Percentiles rank a stretch among this genome's conserved stretches.
phyloP scores from a whole-genome alignment of 1,140 invertebrate genomes.

The Lepidurus packardi region DNA sequence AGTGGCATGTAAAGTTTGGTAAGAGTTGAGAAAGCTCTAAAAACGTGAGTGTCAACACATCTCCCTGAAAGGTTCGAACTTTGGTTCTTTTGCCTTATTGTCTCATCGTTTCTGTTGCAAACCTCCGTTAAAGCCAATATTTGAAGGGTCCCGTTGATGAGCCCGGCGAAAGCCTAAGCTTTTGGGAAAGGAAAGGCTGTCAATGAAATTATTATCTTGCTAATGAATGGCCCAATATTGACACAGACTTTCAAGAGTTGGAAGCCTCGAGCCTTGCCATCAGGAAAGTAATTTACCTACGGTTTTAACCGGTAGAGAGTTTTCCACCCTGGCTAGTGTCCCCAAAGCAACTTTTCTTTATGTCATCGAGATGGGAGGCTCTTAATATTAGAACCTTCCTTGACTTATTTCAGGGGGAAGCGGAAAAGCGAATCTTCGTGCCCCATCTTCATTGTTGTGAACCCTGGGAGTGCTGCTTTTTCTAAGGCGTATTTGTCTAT shows the following conservation, averaged over 20 bases:
- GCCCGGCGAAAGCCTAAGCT: not conserved
- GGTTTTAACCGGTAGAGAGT: not conserved
- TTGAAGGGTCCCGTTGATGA: not conserved
- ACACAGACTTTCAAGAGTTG: not conserved
- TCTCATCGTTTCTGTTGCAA: not conserved
- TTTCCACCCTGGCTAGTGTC: not conserved
- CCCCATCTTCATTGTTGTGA: not conserved
- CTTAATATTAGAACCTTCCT: not conserved
- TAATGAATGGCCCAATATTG: constrained; percentile 17
- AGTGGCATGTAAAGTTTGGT: not conserved
- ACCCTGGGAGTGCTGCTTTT: not conserved
- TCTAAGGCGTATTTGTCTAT: not conserved
- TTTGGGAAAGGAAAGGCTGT: not conserved
- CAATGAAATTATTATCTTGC: constrained; percentile 20
- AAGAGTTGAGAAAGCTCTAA: not conserved
- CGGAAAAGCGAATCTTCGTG: not conserved
- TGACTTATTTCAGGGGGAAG: not conserved
- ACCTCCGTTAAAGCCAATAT: not conserved
- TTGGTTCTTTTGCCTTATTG: not conserved
- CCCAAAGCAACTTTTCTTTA: not conserved
- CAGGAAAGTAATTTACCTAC: not conserved
- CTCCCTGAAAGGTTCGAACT: constrained; percentile 2
- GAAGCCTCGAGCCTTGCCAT: not conserved
- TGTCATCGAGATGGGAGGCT: constrained; percentile 8
- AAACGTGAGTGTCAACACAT: constrained; percentile 6